Percentiles rank a stretch among this genome's conserved stretches.
phyloP scores from a whole-genome alignment of 2,888 invertebrate species.

The Chaitophorus viminalis region DNA sequence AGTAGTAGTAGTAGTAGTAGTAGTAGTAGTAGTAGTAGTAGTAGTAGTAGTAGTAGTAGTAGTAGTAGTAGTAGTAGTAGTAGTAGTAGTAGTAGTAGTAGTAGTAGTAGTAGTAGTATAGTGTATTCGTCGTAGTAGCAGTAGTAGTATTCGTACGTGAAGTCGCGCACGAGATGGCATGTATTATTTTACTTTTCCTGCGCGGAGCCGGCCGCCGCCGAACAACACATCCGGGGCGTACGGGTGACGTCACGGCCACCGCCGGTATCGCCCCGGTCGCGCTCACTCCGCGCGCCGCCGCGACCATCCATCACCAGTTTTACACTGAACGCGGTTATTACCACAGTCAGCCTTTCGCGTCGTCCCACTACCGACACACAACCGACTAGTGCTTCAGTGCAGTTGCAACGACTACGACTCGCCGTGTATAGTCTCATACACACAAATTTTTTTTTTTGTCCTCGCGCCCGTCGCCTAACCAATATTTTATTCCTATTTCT shows the following conservation, averaged over 20 bases:
- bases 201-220: conserved; percentile 24
- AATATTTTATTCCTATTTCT: background rate
- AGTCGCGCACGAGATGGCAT: background rate
- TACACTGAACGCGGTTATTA: conserved; percentile 56
- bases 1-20: conserved; percentile 5
- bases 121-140: no score
- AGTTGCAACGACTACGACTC: no score
- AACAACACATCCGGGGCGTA: conserved; percentile 43
- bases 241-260: conserved; percentile 64
- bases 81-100: background rate
- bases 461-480: background rate
- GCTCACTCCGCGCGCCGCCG: background rate
- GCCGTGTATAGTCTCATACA: no score
- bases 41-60: background rate
- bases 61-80: background rate
- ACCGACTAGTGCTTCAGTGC: background rate
- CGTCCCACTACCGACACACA: conserved; percentile 8
- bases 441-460: no score
- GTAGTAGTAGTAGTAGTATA: background rate
- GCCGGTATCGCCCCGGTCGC: conserved; percentile 63
- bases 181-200: conserved; percentile 51
- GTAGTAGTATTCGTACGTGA: background rate
- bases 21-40: conserved; percentile 19
- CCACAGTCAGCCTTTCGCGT: conserved; percentile 37
- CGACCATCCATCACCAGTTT: conserved; percentile 37